These are phyloP conservation scores for Dryobota labecula DNA, from an alignment of 2,888 invertebrate genomes.

Conservation along the genomic window DNA sequence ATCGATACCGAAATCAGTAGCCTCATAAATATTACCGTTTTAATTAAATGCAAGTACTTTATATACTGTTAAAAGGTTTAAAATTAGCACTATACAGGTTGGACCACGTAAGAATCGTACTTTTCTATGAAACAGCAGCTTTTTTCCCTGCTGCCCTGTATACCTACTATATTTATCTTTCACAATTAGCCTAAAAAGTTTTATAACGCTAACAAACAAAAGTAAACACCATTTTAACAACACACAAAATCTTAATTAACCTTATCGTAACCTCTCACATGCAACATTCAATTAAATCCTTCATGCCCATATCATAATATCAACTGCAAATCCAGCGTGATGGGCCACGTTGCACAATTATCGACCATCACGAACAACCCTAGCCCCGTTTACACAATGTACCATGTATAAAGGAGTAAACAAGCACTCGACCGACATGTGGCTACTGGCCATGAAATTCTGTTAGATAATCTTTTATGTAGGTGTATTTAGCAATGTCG, in stretches of 20 bases:
- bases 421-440: constrained; percentile 53
- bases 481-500: constrained; percentile 52
- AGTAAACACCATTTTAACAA: background rate
- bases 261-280: constrained; percentile 11
- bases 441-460: constrained; percentile 60
- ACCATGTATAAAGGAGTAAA: constrained; percentile 54
- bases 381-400: constrained; percentile 57
- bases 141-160: no score
- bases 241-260: constrained; percentile 16
- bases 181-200: background rate
- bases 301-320: constrained; percentile 32
- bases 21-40: no score
- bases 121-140: no score
- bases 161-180: no score
- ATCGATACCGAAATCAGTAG: constrained; percentile 15
- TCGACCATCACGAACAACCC: constrained; percentile 50
- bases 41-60: no score
- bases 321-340: constrained; percentile 40
- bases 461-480: constrained; percentile 58
- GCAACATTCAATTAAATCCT: constrained; percentile 46
- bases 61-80: no score
- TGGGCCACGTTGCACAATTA: constrained; percentile 53
- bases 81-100: no score
- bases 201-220: background rate
- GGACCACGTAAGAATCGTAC: no score